Percentiles rank a stretch among this genome's conserved stretches.
These are phyloP conservation scores for Barnardius zonarius DNA, from an alignment of 2,113 vertebrate genomes.

Conservation along the genomic window DNA sequence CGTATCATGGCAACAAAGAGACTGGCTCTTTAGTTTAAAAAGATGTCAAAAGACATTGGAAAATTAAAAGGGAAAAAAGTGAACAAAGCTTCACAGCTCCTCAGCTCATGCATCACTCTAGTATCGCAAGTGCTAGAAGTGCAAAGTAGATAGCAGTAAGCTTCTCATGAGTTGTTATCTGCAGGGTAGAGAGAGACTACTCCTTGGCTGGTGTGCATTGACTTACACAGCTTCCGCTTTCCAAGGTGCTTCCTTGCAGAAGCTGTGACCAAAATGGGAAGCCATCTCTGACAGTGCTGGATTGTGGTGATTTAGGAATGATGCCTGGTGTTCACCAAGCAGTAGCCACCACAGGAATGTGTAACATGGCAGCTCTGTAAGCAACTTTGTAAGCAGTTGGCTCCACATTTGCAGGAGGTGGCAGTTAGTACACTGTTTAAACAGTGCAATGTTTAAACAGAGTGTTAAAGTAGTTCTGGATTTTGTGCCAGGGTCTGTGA, in stretches of 20 bases:
- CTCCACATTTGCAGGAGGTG: not conserved
- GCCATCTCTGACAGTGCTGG: not conserved
- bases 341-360: not conserved
- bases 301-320: not conserved
- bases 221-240: not conserved
- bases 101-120: not conserved
- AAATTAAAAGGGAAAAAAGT: not conserved
- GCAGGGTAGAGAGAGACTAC: not conserved
- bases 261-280: not conserved
- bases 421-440: not conserved
- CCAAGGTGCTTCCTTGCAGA: not conserved
- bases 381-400: not conserved
- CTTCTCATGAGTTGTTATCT: not conserved
- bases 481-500: not conserved
- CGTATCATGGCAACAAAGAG: rapidly evolving
- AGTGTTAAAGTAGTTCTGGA: not conserved
- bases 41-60: not conserved
- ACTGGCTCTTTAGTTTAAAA: not conserved
- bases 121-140: not conserved
- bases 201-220: not conserved
- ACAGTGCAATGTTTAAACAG: not conserved
- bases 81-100: not conserved
- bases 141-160: not conserved
- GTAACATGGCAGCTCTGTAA: not conserved
- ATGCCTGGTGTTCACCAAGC: not conserved